Evolutionary conservation across 2,113 vertebrate species (phyloP), one percentile per base, ranked within the genome.

Genomic region (Rhinoptilus africanus): DNA sequence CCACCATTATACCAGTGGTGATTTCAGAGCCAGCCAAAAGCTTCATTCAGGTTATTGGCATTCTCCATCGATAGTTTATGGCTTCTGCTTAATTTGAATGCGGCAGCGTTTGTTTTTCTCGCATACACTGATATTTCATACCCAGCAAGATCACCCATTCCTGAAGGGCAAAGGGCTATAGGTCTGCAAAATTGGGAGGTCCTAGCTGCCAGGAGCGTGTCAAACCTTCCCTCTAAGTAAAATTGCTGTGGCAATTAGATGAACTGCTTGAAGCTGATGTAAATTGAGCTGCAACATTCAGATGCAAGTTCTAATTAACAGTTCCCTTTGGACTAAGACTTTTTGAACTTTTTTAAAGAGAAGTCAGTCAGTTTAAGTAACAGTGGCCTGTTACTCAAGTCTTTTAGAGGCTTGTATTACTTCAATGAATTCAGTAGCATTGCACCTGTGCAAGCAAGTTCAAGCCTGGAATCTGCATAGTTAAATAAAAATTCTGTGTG

Each of bases 1-100:
- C 72, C 67, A 48, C 35, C 73, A 53, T 83, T 86, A 76, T 45
- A 26, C 51, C 27, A 50, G 53, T 22, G 8, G 30, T 77, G 84
- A 72, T 69, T 86, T 89, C 43, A 15, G 28, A 76, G 75, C 21
- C 64, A 81, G 69, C 15, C 51, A 71, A 74, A 26, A 93, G 34
- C 22, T 51, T 71, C n/a, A 28, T 37, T 87, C 24, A 77, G 37
- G 51, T 24, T 57, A 26, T 47, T 79, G 43, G 67, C 67, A 54
- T 62, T 90, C 7, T n/a, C 21, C 13, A 34, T 14, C 2, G 4
- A 24, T 56, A 23, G n/a, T 54, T 86, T 90, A 56, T 88, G 35
- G 24, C 45, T 96, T 94, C n/a, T 87, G 16, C 72, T 78, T 91
- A 51, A 84, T 93, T 89, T 83, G 88, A 91, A 60, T 41, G 26